Evolutionary conservation across 2,888 invertebrate species (phyloP), one percentile per base, ranked within the genome.

Genomic region (Nomada ferruginata): DNA sequence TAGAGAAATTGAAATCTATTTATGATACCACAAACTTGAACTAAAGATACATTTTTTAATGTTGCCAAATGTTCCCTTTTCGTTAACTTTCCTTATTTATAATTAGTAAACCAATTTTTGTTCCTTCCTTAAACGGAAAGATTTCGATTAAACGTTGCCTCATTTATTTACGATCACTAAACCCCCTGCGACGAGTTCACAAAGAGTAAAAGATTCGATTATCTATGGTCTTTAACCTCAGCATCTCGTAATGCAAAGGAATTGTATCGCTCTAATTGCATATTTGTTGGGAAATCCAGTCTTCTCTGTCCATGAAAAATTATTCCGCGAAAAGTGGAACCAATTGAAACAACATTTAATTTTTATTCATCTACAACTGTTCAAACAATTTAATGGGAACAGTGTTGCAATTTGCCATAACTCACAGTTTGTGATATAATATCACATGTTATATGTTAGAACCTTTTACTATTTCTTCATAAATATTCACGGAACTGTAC

Each of bases 161-260:
- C 61, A 77, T 44, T 11, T 83, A 82, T 84, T 82, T 72, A 71
- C 29, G 50, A 76, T 59, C 61, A 15, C 61, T 64, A 76, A 72
- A 81, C 50, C 82, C 87, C 87, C 87, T 79, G 79, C 84, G 83
- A 78, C 26, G 79, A 61, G 11, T 82, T 68, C 65, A 61, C 59
- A 55, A 76, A 83, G 52, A 70, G 36, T 23, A 36, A 29, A 57
- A 53, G 47, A 68, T 76, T 61, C 23, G 59, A 76, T 89, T 91
- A 89, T 90, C 88, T 29, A 0, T 88, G 85, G 68, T 84, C 87
- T 91, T 88, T 91, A 85, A 90, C 90, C 90, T 86, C 82, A 23
- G 42, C 61, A 80, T 53, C 79, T 82, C 66, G 26, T 76, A 85
- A 85, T 76, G 76, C 76, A 59, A 50, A 73, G 26, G 44, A 53